These are phyloP conservation scores for Papilio aristodemus DNA, from an alignment of 1,140 invertebrate species.

Conservation along the genomic window DNA sequence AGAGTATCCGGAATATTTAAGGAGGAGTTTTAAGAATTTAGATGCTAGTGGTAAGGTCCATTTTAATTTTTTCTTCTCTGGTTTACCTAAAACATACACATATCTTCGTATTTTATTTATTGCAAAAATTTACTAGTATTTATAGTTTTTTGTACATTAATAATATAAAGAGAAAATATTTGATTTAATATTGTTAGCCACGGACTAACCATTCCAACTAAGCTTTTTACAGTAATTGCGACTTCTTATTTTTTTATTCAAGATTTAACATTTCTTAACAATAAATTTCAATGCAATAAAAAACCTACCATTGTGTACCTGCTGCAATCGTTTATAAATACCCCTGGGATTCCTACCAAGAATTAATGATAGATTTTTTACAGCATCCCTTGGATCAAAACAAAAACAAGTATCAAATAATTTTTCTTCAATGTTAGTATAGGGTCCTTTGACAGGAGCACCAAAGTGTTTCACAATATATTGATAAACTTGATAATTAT, in stretches of 20 bases:
- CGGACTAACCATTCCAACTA: too few relatives aligned
- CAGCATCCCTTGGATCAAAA: slow-evolving; percentile 50
- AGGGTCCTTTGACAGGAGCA: slow-evolving; percentile 46
- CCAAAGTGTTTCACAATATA: slow-evolving; percentile 52
- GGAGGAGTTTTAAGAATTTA: slow-evolving; percentile 54
- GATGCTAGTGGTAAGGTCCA: slow-evolving; percentile 58
- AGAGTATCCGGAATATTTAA: slow-evolving; percentile 48
- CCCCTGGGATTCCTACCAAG: slow-evolving; percentile 61
- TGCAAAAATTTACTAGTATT: too few relatives aligned
- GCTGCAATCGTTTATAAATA: slow-evolving; percentile 55
- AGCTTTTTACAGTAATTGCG: too few relatives aligned
- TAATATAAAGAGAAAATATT: too few relatives aligned
- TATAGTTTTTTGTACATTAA: too few relatives aligned
- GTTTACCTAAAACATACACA: slow-evolving; percentile 47
- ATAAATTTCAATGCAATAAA: slow-evolving; percentile 17
- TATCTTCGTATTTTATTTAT: neutral
- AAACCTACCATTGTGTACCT: slow-evolving; percentile 48
- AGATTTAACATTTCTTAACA: slow-evolving; percentile 23
- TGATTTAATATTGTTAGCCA: too few relatives aligned
- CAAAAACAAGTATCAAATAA: slow-evolving; percentile 61
- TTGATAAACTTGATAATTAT: slow-evolving; percentile 59
- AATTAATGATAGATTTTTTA: slow-evolving; percentile 51
- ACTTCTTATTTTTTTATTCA: neutral
- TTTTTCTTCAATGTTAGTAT: slow-evolving; percentile 56
- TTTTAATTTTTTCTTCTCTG: slow-evolving; percentile 48